Evolutionary conservation across 2,888 invertebrate species (phyloP), one percentile per base, ranked within the genome.

Genomic region (Diarsia rubi): DNA sequence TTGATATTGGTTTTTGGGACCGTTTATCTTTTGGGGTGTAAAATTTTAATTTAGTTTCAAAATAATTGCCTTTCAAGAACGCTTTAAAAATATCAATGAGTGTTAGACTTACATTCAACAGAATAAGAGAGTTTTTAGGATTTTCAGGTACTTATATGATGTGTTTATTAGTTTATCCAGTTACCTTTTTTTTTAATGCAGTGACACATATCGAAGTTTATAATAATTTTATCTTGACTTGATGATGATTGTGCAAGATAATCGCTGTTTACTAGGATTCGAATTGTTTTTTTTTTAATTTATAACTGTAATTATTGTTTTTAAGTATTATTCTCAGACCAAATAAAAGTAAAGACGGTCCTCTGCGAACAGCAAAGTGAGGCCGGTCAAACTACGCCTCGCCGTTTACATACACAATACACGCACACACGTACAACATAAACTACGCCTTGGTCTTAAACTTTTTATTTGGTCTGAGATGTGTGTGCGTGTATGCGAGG

Each of bases 1-100:
- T 94, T 92, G 94, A 93, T 94, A 94, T 93, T 91, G 92, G 91
- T 92, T 92, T 90, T 90, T 87, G 87, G 81, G 84, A 86, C 80
- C 89, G 88, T 93, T 91, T 90, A 91, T 94, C 92, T 91, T 87
- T 83, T 83, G 74, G 74, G 82, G 84, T 85, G 88, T 93, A 87
- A 90, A 93, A 91, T 90, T 92, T 93, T 93, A 91, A 93, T 91
- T 90, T 86, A 75, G 77, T 79, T 82, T 84, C 72, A 78, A 79
- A 78, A 83, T 82, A 87, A 87, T 86, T 70, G 69, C 73, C 76
- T 64, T 71, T 68, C 44, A 24, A 9, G 57, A 42, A 76, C 27
- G 45, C 0, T 80, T 62, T 47, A 37, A 80, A 82, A 77, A 75
- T 70, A 73, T 67, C 57, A 19, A 45, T 24, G n/a, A 5, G 19